Evolutionary conservation across 2,113 vertebrate species (phyloP).

Genomic region (Cochlearius cochlearius): DNA sequence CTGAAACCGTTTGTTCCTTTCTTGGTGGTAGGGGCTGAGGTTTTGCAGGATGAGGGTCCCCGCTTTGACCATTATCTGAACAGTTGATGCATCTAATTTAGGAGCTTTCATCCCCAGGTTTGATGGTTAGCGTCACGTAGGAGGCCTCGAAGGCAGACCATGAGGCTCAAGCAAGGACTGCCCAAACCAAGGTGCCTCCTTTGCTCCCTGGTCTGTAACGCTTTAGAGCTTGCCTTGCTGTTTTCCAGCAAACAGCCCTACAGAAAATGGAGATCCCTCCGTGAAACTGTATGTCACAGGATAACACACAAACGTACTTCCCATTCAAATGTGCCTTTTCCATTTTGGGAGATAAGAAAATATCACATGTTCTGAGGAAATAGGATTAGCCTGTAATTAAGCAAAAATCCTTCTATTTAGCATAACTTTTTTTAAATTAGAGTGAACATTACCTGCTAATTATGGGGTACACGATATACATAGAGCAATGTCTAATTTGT

Average conservation of each 20-base stretch:
- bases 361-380: slow-evolving; percentile 8
- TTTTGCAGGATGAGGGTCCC: rapidly evolving
- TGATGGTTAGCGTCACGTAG: background rate
- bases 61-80: rapidly evolving
- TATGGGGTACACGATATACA: background rate
- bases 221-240: background rate
- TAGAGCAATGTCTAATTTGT: background rate
- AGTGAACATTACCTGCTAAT: slow-evolving; percentile 20
- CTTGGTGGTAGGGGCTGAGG: background rate
- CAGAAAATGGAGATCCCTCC: rapidly evolving
- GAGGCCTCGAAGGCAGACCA: background rate
- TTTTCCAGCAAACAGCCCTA: background rate
- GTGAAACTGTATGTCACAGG: background rate
- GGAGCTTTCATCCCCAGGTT: background rate
- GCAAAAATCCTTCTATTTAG: slow-evolving; percentile 24
- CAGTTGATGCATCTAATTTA: background rate
- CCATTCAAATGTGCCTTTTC: background rate
- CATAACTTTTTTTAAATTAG: background rate
- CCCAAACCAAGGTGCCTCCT: background rate
- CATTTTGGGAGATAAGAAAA: slow-evolving; percentile 15
- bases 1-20: background rate
- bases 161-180: rapidly evolving
- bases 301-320: background rate
- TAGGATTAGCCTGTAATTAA: slow-evolving; percentile 41
- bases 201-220: background rate